These are phyloP conservation scores for Poeciliopsis turneri DNA, from an alignment of 2,797 vertebrate genomes.

Conservation along the genomic window DNA sequence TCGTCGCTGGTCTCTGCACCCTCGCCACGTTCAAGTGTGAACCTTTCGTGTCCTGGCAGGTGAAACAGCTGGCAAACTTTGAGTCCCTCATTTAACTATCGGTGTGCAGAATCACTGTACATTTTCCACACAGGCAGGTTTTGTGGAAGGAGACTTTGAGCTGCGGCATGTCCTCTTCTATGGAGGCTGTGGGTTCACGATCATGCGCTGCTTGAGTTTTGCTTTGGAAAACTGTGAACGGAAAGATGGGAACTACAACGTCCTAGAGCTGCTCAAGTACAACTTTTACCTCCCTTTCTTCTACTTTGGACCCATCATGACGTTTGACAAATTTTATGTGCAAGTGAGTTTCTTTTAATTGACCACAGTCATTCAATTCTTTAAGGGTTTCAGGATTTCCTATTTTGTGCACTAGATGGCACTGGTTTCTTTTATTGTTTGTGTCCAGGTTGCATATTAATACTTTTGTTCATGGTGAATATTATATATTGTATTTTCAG, in stretches of 20 bases:
- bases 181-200: constrained; percentile 91
- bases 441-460: not conserved
- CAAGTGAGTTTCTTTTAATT: constrained; percentile 80
- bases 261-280: constrained; percentile 95
- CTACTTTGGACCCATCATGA: constrained; percentile 98
- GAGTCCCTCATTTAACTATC: not conserved
- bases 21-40: constrained; percentile 93
- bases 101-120: not conserved
- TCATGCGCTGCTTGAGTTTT: constrained; percentile 96
- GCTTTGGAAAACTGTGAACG: constrained; percentile 90
- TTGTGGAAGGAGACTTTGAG: constrained; percentile 89
- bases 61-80: constrained; percentile 44
- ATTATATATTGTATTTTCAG: not conserved
- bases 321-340: constrained; percentile 89
- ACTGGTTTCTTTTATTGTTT: not conserved
- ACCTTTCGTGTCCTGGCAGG: constrained; percentile 95
- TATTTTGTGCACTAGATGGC: not conserved
- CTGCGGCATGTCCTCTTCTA: constrained; percentile 94
- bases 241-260: constrained; percentile 89
- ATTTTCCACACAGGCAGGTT: constrained; percentile 81
- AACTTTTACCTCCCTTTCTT: constrained; percentile 99
- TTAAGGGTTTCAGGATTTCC: not conserved
- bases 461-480: not conserved
- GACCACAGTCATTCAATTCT: not conserved
- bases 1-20: constrained; percentile 86